A percentile compares a stretch with the other conserved stretches of the same genome.
These are phyloP conservation scores for Fregetta grallaria DNA, from an alignment of 2,113 vertebrate genomes.

Conservation along the genomic window DNA sequence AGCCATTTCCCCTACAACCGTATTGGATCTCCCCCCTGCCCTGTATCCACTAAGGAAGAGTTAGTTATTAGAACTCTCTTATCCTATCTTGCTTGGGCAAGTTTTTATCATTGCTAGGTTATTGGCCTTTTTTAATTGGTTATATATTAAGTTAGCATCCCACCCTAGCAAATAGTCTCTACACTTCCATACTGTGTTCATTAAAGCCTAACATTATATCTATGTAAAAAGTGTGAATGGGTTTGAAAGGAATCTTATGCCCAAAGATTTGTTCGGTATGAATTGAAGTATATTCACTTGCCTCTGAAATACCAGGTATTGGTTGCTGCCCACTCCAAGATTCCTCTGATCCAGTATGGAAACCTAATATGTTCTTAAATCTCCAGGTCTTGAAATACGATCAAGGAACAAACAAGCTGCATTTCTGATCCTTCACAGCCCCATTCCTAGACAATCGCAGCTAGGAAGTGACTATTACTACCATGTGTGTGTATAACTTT, in stretches of 20 bases:
- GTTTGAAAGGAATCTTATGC: background rate
- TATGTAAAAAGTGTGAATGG: background rate
- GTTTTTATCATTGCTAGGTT: background rate
- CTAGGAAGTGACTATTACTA: background rate
- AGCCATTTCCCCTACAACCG: background rate
- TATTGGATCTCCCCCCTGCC: rapidly evolving
- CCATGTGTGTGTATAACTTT: background rate
- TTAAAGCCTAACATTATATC: background rate
- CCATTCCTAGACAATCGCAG: background rate
- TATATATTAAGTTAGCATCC: background rate
- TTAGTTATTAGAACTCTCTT: background rate
- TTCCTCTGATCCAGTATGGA: background rate
- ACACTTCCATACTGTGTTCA: background rate
- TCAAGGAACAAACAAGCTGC: background rate
- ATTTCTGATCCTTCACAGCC: background rate
- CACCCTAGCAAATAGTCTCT: background rate
- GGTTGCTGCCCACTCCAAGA: background rate
- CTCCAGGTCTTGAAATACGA: background rate
- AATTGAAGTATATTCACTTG: background rate
- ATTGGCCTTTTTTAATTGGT: background rate
- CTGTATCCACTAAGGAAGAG: background rate
- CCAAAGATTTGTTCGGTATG: background rate
- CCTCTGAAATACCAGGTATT: background rate
- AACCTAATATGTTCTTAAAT: background rate
- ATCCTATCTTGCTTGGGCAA: background rate